Evolutionary conservation across 2,113 vertebrate genomes (phyloP).

Genomic region (Pitta sordida): DNA sequence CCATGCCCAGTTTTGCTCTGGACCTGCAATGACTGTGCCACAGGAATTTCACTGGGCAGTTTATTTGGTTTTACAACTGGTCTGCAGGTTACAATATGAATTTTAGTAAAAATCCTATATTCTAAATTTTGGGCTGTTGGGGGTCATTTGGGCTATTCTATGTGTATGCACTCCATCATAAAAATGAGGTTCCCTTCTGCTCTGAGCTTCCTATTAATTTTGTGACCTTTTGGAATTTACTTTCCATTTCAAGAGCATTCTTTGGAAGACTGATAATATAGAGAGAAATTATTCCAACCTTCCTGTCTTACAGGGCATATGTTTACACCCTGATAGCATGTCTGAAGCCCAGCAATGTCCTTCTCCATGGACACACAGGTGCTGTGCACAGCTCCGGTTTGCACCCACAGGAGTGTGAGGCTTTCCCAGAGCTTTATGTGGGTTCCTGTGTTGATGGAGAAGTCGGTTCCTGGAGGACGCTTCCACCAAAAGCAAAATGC

Average conservation of each 20-base stretch:
- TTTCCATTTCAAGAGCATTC: neutral
- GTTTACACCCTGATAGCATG: neutral
- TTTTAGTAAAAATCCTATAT: neutral
- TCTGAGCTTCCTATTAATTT: neutral
- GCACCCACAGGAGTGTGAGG: accelerated
- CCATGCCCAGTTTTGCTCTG: neutral
- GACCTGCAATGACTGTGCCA: neutral
- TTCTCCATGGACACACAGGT: neutral
- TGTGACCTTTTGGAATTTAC: neutral
- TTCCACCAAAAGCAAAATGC: neutral
- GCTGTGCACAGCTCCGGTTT: neutral
- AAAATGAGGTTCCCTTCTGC: neutral
- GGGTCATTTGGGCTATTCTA: neutral
- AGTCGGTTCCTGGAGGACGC: neutral
- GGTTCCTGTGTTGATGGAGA: neutral
- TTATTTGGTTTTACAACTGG: neutral
- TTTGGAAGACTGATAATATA: neutral
- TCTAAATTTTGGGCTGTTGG: neutral
- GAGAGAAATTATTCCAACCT: neutral
- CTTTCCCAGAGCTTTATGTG: neutral
- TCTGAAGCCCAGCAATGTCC: neutral
- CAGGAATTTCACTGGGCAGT: neutral
- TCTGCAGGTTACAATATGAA: neutral
- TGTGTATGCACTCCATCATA: neutral
- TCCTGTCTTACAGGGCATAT: neutral